These are phyloP conservation scores for Spatula versicolor DNA, from an alignment of 2,797 vertebrate genomes.

Conservation along the genomic window DNA sequence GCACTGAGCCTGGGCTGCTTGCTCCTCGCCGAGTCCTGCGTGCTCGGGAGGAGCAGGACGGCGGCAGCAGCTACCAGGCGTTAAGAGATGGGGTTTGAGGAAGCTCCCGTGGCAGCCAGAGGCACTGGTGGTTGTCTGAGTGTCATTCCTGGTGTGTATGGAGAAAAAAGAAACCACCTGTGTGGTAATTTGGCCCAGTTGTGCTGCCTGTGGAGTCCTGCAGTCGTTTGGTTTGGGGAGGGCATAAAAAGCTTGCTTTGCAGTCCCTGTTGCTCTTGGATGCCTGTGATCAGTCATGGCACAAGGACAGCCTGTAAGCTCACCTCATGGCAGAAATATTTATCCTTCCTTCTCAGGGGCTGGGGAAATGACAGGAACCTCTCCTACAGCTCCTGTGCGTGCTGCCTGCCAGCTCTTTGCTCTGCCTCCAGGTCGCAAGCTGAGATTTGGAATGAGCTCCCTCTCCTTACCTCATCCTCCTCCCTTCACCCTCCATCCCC, in stretches of 20 bases:
- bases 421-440: background rate
- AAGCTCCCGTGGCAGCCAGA: background rate
- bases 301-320: background rate
- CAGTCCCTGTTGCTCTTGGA: background rate
- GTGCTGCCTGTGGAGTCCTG: background rate
- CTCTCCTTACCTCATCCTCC: background rate
- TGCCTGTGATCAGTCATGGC: background rate
- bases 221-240: background rate
- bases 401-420: background rate
- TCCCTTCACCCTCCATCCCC: background rate
- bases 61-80: background rate
- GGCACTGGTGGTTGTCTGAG: background rate
- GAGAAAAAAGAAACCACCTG: background rate
- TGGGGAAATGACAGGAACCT: background rate
- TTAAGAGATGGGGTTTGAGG: background rate
- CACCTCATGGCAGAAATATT: background rate
- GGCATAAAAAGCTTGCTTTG: background rate
- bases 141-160: background rate
- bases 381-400: background rate
- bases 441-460: background rate
- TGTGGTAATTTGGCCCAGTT: background rate
- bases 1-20: background rate
- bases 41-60: accelerated
- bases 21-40: background rate
- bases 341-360: background rate